phyloP scores from a whole-genome alignment of 2,113 vertebrate species.

The Paratilapia polleni region DNA sequence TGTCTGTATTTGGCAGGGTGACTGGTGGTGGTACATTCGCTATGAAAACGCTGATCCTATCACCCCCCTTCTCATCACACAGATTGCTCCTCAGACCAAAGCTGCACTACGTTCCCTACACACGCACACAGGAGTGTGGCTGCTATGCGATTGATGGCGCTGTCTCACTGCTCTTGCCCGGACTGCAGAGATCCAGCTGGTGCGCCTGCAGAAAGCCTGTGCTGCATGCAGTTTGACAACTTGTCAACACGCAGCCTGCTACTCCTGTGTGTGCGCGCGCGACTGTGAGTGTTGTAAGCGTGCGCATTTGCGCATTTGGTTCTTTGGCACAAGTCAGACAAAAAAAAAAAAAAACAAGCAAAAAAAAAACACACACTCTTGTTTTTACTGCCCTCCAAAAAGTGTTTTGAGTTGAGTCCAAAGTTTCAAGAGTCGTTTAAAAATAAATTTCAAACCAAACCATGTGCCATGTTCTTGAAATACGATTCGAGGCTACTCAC shows the following conservation, averaged over 20 bases:
- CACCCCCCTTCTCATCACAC: neutral
- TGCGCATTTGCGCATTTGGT: conserved; percentile 26
- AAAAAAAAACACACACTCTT: no score
- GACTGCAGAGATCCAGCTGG: conserved; percentile 54
- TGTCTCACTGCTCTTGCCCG: conserved; percentile 75
- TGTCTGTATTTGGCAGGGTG: conserved; percentile 21
- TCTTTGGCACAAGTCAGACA: conserved; percentile 20
- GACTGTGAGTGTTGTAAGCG: neutral
- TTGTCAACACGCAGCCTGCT: conserved; percentile 43
- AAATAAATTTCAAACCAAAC: neutral
- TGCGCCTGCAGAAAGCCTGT: conserved; percentile 38
- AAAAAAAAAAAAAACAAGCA: neutral
- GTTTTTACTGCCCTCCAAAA: no score
- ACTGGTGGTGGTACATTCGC: conserved; percentile 42
- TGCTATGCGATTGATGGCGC: conserved; percentile 81
- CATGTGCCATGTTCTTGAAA: neutral
- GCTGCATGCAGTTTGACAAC: conserved; percentile 48
- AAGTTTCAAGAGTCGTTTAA: conserved; percentile 40
- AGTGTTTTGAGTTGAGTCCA: conserved; percentile 1
- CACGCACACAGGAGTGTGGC: conserved; percentile 46
- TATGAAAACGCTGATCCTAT: conserved; percentile 37
- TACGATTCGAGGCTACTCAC: conserved; percentile 61
- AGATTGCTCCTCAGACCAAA: conserved; percentile 2
- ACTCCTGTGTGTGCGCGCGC: neutral
- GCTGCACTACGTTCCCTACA: conserved; percentile 1